These are phyloP conservation scores for Selene dorsalis DNA, from an alignment of 2,797 vertebrate genomes.

Conservation along the genomic window DNA sequence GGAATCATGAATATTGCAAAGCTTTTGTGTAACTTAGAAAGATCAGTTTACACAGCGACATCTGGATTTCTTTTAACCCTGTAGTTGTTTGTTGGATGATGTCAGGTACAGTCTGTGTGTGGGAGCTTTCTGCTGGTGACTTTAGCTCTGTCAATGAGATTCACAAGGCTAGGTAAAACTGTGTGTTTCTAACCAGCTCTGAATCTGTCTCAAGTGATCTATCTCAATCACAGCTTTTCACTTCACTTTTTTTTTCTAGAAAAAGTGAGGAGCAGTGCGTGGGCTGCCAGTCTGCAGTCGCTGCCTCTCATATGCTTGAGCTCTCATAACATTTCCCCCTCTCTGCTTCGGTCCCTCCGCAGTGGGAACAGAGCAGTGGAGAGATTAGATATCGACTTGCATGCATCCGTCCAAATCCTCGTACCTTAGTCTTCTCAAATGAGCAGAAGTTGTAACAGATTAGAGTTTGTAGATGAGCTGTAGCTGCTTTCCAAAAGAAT, in stretches of 20 bases:
- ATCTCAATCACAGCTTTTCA: constrained; percentile 31
- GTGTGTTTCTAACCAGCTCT: constrained; percentile 1
- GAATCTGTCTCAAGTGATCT: constrained; percentile 25
- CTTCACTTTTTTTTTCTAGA: background rate
- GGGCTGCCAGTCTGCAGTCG: constrained; percentile 10
- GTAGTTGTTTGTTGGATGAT: background rate
- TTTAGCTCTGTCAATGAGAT: background rate
- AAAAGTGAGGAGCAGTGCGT: background rate
- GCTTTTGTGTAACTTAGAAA: background rate
- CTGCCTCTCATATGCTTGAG: constrained; percentile 17
- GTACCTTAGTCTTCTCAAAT: constrained; percentile 23
- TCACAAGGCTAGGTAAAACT: background rate
- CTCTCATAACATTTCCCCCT: constrained; percentile 34
- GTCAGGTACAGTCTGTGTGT: constrained; percentile 1
- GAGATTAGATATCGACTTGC: constrained; percentile 51
- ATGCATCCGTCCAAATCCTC: background rate
- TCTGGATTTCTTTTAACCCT: background rate
- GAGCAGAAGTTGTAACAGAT: constrained; percentile 13
- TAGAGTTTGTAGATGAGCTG: constrained; percentile 1
- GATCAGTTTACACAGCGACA: background rate
- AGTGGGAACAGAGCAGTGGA: constrained; percentile 16
- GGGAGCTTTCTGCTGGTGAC: background rate
- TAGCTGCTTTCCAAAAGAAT: background rate
- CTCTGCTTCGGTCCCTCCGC: constrained; percentile 28
- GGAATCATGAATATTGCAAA: too few species aligned